phyloP scores from a whole-genome alignment of 2,888 invertebrate genomes.

The Plagiodera versicolora region DNA sequence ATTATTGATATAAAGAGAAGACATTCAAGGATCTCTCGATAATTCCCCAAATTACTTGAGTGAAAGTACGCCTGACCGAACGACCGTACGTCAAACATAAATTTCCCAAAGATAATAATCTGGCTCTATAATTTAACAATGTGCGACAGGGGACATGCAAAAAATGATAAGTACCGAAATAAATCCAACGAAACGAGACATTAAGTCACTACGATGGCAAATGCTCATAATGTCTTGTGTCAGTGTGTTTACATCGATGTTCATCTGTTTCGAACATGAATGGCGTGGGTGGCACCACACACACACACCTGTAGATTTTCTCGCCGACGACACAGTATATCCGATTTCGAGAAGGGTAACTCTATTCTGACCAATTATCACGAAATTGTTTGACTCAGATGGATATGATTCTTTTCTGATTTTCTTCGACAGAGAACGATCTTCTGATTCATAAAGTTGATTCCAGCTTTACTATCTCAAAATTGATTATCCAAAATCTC shows the following conservation, averaged over 20 bases:
- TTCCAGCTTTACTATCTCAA: too few species aligned
- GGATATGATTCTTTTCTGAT: too few species aligned
- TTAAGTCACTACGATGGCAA: conserved; percentile 42
- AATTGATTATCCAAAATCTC: too few species aligned
- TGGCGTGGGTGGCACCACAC: conserved; percentile 38
- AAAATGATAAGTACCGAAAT: conserved; percentile 39
- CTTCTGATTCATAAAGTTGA: too few species aligned
- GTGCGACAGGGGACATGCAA: conserved; percentile 30
- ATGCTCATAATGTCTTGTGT: conserved; percentile 43
- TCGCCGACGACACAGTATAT: neutral
- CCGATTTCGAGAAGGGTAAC: neutral
- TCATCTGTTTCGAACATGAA: conserved; percentile 40
- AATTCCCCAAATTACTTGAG: neutral
- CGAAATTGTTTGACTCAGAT: too few species aligned
- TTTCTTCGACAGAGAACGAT: too few species aligned
- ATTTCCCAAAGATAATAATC: conserved; percentile 32
- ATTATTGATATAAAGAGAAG: too few species aligned
- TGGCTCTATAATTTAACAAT: conserved; percentile 29
- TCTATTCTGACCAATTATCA: neutral
- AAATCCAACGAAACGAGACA: conserved; percentile 40
- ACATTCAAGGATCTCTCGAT: neutral
- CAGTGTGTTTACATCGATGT: conserved; percentile 46
- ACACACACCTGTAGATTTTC: conserved; percentile 44
- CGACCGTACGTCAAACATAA: conserved; percentile 14
- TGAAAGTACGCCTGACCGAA: neutral